Percentiles rank a stretch among this genome's conserved stretches.
Conservation (phyloP, 1,140 invertebrate species). For the Sycophaga agraensis region DNA sequence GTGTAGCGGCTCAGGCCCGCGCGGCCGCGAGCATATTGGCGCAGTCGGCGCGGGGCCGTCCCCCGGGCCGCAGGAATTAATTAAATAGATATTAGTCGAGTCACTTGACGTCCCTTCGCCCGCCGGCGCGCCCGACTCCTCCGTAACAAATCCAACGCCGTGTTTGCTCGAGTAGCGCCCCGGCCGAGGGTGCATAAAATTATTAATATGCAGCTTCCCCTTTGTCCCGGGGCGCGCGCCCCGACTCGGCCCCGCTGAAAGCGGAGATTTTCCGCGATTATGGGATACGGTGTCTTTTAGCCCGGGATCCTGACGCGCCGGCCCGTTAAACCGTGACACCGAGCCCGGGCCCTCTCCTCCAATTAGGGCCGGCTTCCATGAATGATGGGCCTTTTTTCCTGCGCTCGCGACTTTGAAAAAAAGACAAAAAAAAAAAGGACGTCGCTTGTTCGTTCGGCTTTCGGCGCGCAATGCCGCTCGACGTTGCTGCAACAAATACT, state of each 20-base stretch:
- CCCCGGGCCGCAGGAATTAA: slow-evolving; percentile 40
- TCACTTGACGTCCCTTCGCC: slow-evolving; percentile 53
- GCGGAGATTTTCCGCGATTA: slow-evolving; percentile 37
- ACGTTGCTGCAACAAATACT: too few species aligned
- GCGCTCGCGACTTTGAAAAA: too few species aligned
- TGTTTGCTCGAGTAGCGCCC: slow-evolving; percentile 32
- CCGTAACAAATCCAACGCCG: slow-evolving; percentile 46
- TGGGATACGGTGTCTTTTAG: slow-evolving; percentile 4
- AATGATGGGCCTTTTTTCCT: too few species aligned
- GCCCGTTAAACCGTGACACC: slow-evolving; percentile 1
- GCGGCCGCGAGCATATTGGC: slow-evolving; percentile 10
- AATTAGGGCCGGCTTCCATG: too few species aligned
- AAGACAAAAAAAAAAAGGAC: too few species aligned
- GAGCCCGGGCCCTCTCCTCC: neutral
- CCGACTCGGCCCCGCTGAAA: slow-evolving; percentile 19
- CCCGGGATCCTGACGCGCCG: neutral
- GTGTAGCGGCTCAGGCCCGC: too few species aligned
- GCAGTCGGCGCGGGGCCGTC: neutral
- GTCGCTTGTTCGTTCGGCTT: too few species aligned
- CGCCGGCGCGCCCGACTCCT: slow-evolving; percentile 33
- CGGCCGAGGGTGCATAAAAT: slow-evolving; percentile 50
- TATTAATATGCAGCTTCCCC: slow-evolving; percentile 46
- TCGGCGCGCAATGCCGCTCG: too few species aligned
- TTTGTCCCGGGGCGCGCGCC: too few species aligned
- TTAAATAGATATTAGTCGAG: slow-evolving; percentile 54